Conservation (phyloP, 2,113 vertebrate genomes). For the Shinisaurus crocodilurus region DNA sequence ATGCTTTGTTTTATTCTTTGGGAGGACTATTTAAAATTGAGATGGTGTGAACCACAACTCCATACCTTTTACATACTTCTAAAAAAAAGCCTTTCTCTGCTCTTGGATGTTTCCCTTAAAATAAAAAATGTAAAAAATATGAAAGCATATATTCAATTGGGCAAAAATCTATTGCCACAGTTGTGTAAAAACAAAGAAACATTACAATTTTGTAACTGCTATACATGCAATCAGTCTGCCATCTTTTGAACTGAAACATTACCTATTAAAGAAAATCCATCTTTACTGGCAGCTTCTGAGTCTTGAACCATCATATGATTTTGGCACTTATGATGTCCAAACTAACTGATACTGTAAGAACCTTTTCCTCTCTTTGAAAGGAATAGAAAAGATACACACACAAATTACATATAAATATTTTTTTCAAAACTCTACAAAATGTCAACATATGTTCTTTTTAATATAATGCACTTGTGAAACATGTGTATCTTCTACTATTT, state of each 20-base stretch:
- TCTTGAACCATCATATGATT: conserved; percentile 40
- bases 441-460: conserved; percentile 15
- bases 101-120: not conserved
- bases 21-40: not conserved
- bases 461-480: conserved; percentile 37
- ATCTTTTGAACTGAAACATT: conserved; percentile 9
- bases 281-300: conserved; percentile 33
- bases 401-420: conserved; percentile 18
- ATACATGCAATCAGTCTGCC: not conserved
- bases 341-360: not conserved
- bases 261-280: not conserved
- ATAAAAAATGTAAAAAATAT: not conserved
- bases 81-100: not conserved
- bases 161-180: not conserved
- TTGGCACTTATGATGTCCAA: conserved; percentile 36
- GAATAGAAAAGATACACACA: not conserved
- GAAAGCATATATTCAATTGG: not conserved
- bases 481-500: not conserved
- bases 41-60: not conserved
- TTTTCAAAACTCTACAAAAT: conserved; percentile 22
- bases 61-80: not conserved
- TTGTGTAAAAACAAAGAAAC: not conserved
- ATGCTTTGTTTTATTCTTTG: not conserved
- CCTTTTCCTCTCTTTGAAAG: conserved; percentile 7
- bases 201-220: not conserved